Evolutionary conservation across 1,140 invertebrate species (phyloP).

Genomic region (Melitaea cinxia): DNA sequence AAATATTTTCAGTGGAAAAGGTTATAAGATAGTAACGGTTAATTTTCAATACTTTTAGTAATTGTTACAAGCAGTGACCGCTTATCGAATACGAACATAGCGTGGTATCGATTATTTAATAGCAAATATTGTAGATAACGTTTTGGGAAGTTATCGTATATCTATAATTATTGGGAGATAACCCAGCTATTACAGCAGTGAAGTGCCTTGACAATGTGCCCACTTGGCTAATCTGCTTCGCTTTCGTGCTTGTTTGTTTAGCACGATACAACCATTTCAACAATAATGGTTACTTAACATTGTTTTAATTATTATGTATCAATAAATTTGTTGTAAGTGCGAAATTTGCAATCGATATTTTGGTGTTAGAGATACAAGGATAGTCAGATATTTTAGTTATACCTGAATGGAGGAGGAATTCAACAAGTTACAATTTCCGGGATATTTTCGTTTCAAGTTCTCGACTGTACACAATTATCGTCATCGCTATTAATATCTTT

Average conservation of each 20-base stretch:
- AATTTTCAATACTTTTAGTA: constrained; percentile 16
- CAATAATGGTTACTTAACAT: not conserved
- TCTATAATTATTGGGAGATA: constrained; percentile 78
- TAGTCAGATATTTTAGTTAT: too few species aligned
- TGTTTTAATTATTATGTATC: too few species aligned
- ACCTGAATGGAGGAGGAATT: too few species aligned
- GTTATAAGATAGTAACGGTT: too few species aligned
- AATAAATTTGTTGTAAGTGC: too few species aligned
- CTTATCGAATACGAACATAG: constrained; percentile 69
- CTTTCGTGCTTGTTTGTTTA: not conserved
- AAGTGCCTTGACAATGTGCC: constrained; percentile 65
- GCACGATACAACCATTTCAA: not conserved
- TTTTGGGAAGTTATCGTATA: constrained; percentile 74
- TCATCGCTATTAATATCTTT: too few species aligned
- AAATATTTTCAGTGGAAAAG: too few species aligned
- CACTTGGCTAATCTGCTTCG: constrained; percentile 37
- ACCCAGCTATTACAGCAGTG: constrained; percentile 63
- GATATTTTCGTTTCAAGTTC: too few species aligned
- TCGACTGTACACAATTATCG: too few species aligned
- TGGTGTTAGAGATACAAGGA: too few species aligned
- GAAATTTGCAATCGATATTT: too few species aligned
- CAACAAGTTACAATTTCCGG: too few species aligned
- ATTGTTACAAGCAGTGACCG: constrained; percentile 63
- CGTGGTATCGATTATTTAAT: constrained; percentile 79
- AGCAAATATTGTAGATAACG: constrained; percentile 75